These are phyloP conservation scores for Artibeus lituratus DNA, from an alignment of 2,797 vertebrate species.

Conservation along the genomic window DNA sequence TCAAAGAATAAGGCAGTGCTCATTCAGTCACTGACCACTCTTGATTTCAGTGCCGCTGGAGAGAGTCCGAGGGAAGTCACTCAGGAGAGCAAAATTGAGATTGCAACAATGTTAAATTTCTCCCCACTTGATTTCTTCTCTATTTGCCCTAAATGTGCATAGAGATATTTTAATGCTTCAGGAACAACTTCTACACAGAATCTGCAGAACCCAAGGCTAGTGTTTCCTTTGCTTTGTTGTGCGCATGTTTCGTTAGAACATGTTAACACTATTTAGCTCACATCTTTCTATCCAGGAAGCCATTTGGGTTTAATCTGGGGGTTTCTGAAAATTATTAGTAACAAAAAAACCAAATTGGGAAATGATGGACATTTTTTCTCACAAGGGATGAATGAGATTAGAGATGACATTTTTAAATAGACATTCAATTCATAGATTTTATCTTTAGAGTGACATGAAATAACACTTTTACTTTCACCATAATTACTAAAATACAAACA, in stretches of 20 bases:
- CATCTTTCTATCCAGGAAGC: background rate
- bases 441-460: background rate
- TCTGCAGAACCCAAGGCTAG: background rate
- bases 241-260: background rate
- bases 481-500: background rate
- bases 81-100: background rate
- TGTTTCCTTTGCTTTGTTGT: background rate
- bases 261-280: background rate
- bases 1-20: background rate
- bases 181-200: background rate
- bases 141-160: background rate
- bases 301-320: conserved; percentile 14
- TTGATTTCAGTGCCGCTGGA: background rate
- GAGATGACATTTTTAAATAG: background rate
- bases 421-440: background rate
- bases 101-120: background rate
- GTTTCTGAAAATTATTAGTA: background rate
- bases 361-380: background rate
- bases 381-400: background rate
- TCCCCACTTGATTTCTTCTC: background rate
- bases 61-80: background rate
- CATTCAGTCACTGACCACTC: background rate
- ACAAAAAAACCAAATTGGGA: background rate
- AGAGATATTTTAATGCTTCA: background rate
- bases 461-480: background rate